phyloP scores from a whole-genome alignment of 2,113 vertebrate species.

The Bubo bubo region DNA sequence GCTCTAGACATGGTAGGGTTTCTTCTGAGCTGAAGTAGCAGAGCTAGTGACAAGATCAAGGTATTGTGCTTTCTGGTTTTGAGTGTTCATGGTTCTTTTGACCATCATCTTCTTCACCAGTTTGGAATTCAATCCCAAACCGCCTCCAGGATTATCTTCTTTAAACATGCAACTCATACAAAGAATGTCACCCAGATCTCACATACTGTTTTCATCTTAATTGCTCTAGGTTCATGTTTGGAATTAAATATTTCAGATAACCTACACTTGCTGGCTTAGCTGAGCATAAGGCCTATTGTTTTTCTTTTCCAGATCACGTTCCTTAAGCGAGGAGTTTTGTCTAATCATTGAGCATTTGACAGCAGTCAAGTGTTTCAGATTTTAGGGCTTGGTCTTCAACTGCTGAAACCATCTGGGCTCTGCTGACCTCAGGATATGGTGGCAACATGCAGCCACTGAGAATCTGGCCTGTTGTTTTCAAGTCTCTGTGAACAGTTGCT shows the following conservation, averaged over 20 bases:
- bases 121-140: neutral
- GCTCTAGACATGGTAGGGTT: neutral
- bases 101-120: neutral
- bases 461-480: neutral
- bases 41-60: neutral
- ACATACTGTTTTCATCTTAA: neutral
- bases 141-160: neutral
- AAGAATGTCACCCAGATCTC: neutral
- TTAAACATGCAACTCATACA: neutral
- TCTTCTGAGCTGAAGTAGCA: neutral
- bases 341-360: neutral
- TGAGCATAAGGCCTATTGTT: neutral
- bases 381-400: neutral
- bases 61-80: neutral
- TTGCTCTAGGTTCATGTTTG: neutral
- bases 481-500: neutral
- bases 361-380: neutral
- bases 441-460: neutral
- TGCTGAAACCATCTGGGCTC: neutral
- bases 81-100: neutral
- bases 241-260: neutral
- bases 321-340: neutral
- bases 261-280: neutral
- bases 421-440: neutral
- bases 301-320: neutral